A percentile compares a stretch with the other conserved stretches of the same genome.
Conservation (phyloP, 1,140 invertebrate genomes). For the Ganaspis sp. region DNA sequence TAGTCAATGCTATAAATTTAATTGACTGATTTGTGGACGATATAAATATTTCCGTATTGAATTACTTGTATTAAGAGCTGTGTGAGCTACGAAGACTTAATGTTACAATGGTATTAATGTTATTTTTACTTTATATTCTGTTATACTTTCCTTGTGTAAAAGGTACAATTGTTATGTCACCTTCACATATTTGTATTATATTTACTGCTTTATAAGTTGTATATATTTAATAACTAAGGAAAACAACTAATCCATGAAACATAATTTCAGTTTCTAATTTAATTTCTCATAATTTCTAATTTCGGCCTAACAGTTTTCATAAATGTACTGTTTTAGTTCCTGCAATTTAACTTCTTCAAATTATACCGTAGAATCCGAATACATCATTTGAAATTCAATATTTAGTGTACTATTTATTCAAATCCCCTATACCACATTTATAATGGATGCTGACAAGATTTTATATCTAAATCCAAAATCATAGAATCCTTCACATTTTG, state of each 20-base stretch:
- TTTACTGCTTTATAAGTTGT: conserved; percentile 27
- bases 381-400: conserved; percentile 11
- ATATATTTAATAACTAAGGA: conserved; percentile 15
- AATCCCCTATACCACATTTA: too few relatives aligned
- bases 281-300: not conserved
- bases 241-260: not conserved
- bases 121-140: conserved; percentile 30
- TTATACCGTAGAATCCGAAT: conserved; percentile 14
- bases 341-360: not conserved
- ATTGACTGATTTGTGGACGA: conserved; percentile 3
- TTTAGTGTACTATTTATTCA: not conserved
- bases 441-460: too few relatives aligned
- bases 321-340: not conserved
- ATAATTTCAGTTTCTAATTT: too few relatives aligned
- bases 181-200: conserved; percentile 22
- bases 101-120: conserved; percentile 27
- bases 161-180: conserved; percentile 1
- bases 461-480: too few relatives aligned
- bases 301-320: not conserved
- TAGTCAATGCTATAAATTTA: conserved; percentile 5
- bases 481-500: too few relatives aligned
- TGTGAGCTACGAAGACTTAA: conserved; percentile 1
- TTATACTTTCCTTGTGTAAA: conserved; percentile 14
- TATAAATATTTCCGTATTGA: conserved; percentile 3
- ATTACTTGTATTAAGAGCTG: not conserved